Conservation (phyloP, 2,888 invertebrate species). For the Ecdyonurus torrentis region DNA sequence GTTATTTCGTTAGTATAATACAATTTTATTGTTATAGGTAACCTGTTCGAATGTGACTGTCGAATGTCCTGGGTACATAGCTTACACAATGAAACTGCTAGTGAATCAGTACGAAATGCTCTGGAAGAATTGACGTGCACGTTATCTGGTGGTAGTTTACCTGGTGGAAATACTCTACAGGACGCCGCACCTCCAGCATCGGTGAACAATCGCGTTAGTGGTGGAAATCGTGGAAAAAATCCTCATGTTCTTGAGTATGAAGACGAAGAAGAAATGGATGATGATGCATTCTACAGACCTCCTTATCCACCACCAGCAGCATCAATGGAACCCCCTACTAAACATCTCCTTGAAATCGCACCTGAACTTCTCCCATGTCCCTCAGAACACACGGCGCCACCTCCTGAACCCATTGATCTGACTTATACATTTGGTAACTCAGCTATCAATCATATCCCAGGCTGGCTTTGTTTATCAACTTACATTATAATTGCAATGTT, state of each 20-base stretch:
- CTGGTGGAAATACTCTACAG: neutral
- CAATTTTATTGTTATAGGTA: conserved; percentile 49
- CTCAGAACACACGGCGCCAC: conserved; percentile 1
- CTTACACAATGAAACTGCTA: conserved; percentile 56
- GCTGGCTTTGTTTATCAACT: neutral
- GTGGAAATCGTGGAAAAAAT: neutral
- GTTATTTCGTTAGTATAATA: too few relatives aligned
- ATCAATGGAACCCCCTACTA: neutral
- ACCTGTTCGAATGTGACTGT: conserved; percentile 70
- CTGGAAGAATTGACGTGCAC: conserved; percentile 55
- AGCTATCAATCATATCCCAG: neutral
- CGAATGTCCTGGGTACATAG: conserved; percentile 63
- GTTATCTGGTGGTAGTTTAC: conserved; percentile 28
- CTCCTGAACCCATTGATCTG: neutral
- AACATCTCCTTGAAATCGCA: neutral
- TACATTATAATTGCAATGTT: neutral
- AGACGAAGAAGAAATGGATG: neutral
- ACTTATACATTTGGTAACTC: neutral
- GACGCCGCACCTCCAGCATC: neutral
- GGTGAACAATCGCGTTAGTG: neutral
- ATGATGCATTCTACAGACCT: neutral
- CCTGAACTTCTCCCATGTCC: neutral
- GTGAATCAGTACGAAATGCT: conserved; percentile 45
- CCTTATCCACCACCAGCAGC: neutral
- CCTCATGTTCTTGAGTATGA: neutral